Evolutionary conservation across 2,888 invertebrate genomes (phyloP), one percentile per base, ranked within the genome.

Genomic region (Plusia festucae): DNA sequence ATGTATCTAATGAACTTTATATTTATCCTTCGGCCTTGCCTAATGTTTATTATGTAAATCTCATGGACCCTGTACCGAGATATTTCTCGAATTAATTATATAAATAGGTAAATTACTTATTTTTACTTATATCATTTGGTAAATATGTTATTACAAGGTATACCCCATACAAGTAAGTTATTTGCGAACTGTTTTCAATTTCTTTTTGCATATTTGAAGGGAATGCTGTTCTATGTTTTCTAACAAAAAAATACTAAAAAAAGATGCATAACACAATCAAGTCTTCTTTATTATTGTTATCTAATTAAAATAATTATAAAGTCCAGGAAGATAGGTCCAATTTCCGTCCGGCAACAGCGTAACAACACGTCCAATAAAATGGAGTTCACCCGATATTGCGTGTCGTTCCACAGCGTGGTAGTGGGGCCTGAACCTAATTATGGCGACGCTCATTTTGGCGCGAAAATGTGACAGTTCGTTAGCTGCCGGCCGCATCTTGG

Each of bases 391-490:
- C 32, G 46, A 67, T 70, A 73, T 70, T 65, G 58, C 54, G 60
- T 78, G 67, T 72, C 79, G 75, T 82, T 79, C 61, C 70, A 67
- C 61, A 73, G 67, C 82, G 65, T 83, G 82, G 85, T 83, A 83
- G 73, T 53, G 76, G 77, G 83, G 78, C 70, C 81, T 76, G 79
- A 89, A 90, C 86, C 84, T 89, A 89, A 91, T 92, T 90, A 92
- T 85, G 86, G 85, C 75, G 74, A 75, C 83, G 83, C 85, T 88
- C 90, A 90, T 91, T 91, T 91, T 87, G 88, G 86, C 86, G 89
- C 84, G 85, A 88, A 90, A 88, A 89, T 90, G 88, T 90, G 90
- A 89, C 92, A 91, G 92, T 92, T 92, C 91, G 92, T 92, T 92
- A 92, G 88, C 70, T 81, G 79, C 82, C 81, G 79, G 81, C 83